A percentile compares a stretch with the other conserved stretches of the same genome.
Evolutionary conservation across 2,797 vertebrate genomes (phyloP).

Genomic region (Clarias pachynema): DNA sequence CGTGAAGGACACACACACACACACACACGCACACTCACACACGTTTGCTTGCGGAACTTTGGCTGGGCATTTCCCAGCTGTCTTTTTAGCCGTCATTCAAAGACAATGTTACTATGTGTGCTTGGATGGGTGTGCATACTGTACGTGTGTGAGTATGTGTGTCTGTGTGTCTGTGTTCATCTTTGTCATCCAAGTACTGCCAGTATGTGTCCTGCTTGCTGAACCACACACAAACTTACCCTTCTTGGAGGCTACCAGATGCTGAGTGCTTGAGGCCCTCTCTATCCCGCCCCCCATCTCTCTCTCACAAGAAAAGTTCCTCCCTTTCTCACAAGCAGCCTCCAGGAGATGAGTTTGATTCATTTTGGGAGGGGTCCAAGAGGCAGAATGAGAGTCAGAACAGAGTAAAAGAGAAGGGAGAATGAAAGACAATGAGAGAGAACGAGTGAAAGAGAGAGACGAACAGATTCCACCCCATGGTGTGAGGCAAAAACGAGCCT

Average conservation of each 20-base stretch:
- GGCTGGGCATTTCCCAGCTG: constrained; percentile 60
- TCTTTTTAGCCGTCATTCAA: constrained; percentile 60
- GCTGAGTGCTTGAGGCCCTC: constrained; percentile 59
- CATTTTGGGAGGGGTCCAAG: constrained; percentile 62
- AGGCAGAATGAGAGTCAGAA: constrained; percentile 47
- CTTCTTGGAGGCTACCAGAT: constrained; percentile 65
- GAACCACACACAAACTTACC: constrained; percentile 47
- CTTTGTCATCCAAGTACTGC: constrained; percentile 57
- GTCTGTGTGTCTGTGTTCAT: constrained; percentile 34
- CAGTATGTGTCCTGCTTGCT: constrained; percentile 50
- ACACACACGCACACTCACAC: constrained; percentile 22
- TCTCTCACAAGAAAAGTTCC: constrained; percentile 26
- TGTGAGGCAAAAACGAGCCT: constrained; percentile 48
- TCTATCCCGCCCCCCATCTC: not conserved
- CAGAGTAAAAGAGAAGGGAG: constrained; percentile 16
- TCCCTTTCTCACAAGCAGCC: constrained; percentile 49
- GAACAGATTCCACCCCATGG: constrained; percentile 47
- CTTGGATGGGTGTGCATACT: constrained; percentile 8
- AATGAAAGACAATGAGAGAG: constrained; percentile 26
- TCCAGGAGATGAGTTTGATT: constrained; percentile 67
- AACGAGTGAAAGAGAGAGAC: constrained; percentile 42
- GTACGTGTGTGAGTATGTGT: not conserved
- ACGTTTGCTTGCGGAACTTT: constrained; percentile 56
- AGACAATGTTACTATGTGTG: constrained; percentile 43
- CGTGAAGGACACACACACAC: constrained; percentile 55